Conservation (phyloP, 2,113 vertebrate genomes). For the Pleuronectes platessa region DNA sequence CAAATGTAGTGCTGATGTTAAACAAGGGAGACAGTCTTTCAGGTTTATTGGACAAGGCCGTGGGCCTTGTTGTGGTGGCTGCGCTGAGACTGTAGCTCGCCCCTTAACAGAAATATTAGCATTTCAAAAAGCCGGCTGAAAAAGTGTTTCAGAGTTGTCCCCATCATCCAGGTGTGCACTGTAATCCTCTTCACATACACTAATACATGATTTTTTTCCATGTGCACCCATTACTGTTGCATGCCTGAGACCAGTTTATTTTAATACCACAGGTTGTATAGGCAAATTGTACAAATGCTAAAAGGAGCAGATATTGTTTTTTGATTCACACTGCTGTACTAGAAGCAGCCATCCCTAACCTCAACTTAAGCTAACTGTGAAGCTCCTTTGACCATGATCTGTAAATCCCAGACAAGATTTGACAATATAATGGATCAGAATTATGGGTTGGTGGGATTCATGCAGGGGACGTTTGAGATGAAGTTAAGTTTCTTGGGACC, state of each 20-base stretch:
- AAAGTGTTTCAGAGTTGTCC: slow-evolving; percentile 8
- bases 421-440: slow-evolving; percentile 30
- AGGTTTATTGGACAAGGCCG: slow-evolving; percentile 4
- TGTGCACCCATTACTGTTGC: neutral
- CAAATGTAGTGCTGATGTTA: slow-evolving; percentile 14
- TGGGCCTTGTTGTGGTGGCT: neutral
- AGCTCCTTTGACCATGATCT: slow-evolving; percentile 9
- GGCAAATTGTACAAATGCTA: slow-evolving; percentile 4
- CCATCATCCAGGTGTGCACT: slow-evolving; percentile 16
- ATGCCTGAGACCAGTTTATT: neutral
- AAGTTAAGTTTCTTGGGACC: slow-evolving; percentile 39
- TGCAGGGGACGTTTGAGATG: slow-evolving; percentile 29
- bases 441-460: slow-evolving; percentile 20
- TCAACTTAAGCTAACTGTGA: slow-evolving; percentile 9
- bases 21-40: slow-evolving; percentile 34
- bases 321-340: neutral
- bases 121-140: no score
- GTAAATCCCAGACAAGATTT: slow-evolving; percentile 25
- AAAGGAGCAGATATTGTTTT: neutral
- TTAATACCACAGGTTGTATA: neutral
- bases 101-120: no score
- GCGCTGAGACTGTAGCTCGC: neutral
- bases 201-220: neutral
- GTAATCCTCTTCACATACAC: slow-evolving; percentile 15
- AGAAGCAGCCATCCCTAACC: slow-evolving; percentile 11